phyloP scores from a whole-genome alignment of 2,113 vertebrate genomes.

The Xiphophorus hellerii region DNA sequence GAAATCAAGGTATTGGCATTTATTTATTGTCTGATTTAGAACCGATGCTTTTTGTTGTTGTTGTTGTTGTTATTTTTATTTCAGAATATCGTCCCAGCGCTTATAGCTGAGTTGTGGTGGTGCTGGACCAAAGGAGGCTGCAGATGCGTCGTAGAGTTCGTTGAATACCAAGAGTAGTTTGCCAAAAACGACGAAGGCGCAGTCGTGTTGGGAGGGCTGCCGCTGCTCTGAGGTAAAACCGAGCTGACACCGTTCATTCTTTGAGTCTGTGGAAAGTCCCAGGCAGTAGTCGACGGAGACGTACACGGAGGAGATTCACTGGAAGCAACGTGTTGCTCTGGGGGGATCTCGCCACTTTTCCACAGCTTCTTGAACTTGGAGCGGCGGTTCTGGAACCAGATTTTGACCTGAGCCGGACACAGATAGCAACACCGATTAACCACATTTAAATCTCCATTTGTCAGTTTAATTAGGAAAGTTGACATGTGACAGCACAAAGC shows the following conservation, averaged over 20 bases:
- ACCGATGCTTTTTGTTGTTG: constrained; percentile 5
- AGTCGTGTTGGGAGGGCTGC: constrained; percentile 80
- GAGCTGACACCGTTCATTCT: constrained; percentile 82
- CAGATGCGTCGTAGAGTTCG: constrained; percentile 85
- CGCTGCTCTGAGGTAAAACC: constrained; percentile 82
- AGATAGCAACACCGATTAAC: constrained; percentile 14
- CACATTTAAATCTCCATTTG: not conserved
- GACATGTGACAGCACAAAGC: constrained; percentile 10
- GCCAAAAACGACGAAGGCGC: constrained; percentile 86
- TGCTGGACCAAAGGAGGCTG: constrained; percentile 86
- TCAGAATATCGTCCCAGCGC: constrained; percentile 92
- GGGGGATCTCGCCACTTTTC: constrained; percentile 94
- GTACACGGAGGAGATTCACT: constrained; percentile 87
- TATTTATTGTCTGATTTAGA: constrained; percentile 60
- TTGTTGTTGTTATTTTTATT: constrained; percentile 6
- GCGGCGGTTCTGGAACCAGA: constrained; percentile 96
- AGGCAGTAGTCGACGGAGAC: constrained; percentile 85
- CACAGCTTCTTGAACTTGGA: constrained; percentile 98
- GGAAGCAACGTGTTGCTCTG: constrained; percentile 86
- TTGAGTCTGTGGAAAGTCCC: constrained; percentile 91
- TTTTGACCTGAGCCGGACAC: constrained; percentile 86
- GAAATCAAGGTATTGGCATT: constrained; percentile 54
- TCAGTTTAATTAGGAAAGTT: constrained; percentile 3
- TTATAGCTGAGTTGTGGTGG: constrained; percentile 85
- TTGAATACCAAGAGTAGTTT: constrained; percentile 94